A percentile compares a stretch with the other conserved stretches of the same genome.
Evolutionary conservation across 2,113 vertebrate species (phyloP).

Genomic region (Oncorhynchus clarkii): DNA sequence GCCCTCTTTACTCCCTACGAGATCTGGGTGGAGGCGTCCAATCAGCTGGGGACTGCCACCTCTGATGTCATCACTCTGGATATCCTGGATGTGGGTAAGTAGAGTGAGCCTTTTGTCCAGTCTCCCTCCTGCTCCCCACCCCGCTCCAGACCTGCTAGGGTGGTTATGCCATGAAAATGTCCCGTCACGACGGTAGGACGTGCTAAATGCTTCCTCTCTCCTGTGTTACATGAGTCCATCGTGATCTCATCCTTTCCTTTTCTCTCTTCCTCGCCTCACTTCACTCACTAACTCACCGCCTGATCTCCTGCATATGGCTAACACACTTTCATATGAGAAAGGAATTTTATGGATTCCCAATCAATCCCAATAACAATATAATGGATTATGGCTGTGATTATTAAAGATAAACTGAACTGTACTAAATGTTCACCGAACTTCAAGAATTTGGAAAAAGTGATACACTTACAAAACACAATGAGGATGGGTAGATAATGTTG

Average conservation of each 20-base stretch:
- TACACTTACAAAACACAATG: neutral
- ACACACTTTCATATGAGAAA: constrained; percentile 29
- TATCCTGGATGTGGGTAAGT: constrained; percentile 91
- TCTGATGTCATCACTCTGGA: constrained; percentile 88
- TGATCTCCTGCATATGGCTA: constrained; percentile 32
- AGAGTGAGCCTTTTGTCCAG: neutral
- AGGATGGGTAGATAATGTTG: too few species aligned
- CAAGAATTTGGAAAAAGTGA: neutral
- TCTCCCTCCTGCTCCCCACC: neutral
- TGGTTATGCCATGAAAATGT: neutral
- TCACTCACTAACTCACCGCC: neutral
- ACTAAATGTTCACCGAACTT: constrained; percentile 17
- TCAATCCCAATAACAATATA: constrained; percentile 6
- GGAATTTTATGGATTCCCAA: constrained; percentile 33
- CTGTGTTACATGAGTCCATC: neutral
- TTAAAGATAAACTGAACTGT: constrained; percentile 19
- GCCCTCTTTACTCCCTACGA: constrained; percentile 94
- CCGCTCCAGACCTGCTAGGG: too few species aligned
- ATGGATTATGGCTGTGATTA: constrained; percentile 22
- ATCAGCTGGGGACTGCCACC: constrained; percentile 84
- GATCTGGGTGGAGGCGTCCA: constrained; percentile 93
- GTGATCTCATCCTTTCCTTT: neutral
- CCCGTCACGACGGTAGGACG: neutral
- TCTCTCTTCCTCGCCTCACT: neutral
- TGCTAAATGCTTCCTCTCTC: neutral